Evolutionary conservation across 2,797 vertebrate genomes (phyloP).

Genomic region (Rallus crepitans): DNA sequence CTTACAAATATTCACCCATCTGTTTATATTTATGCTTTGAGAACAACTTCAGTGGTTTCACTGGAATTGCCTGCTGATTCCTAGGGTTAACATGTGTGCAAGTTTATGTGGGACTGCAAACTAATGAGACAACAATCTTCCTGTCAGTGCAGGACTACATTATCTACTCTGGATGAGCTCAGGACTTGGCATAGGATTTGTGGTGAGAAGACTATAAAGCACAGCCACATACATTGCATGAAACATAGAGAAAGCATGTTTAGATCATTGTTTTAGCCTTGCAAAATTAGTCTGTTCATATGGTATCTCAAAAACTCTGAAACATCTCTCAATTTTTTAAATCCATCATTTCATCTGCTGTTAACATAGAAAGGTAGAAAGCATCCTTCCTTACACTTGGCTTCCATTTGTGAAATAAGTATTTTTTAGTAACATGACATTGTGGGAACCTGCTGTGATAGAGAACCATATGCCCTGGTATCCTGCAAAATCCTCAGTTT

Average conservation of each 20-base stretch:
- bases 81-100: not conserved
- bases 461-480: not conserved
- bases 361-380: not conserved
- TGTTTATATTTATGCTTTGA: slow-evolving; percentile 2
- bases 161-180: slow-evolving; percentile 1
- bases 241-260: not conserved
- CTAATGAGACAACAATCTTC: not conserved
- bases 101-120: not conserved
- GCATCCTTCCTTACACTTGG: not conserved
- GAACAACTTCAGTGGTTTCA: not conserved
- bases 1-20: not conserved
- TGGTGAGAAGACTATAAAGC: not conserved
- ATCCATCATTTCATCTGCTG: not conserved
- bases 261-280: not conserved
- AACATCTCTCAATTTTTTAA: not conserved
- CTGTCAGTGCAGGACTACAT: not conserved
- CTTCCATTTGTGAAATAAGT: not conserved
- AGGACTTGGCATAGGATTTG: not conserved
- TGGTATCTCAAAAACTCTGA: not conserved
- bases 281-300: not conserved
- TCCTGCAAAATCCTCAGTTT: not conserved
- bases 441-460: not conserved
- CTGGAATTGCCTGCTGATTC: slow-evolving; percentile 6
- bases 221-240: not conserved
- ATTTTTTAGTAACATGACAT: not conserved